Base-by-base conservation (phyloP, 1,140 invertebrate species). In the Nomia melanderi region DNA sequence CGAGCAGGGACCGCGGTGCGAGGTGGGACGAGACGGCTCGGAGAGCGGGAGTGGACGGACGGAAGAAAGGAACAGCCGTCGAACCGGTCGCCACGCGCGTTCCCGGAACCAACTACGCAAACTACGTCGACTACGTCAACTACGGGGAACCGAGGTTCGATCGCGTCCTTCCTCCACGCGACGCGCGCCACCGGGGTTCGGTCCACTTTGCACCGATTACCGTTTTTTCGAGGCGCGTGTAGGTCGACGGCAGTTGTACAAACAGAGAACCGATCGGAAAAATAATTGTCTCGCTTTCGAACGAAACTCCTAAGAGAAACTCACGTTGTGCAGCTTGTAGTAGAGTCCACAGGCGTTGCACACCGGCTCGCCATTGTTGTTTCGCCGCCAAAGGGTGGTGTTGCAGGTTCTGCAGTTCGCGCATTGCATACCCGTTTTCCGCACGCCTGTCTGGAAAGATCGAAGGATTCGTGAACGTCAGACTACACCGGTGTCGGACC, bases 331-430 rank as follows among this genome's bases (percentile, higher is more conserved):
- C 56, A 98, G 92, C 93, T 98, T 98, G 92, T 93, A 98, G 92
- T 98, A 98, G 12, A 98, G 94, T 23, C 97, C 97, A 88, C 97
- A 98, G 11, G 97, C 97, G 91, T 98, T 98, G 92, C 97, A 98
- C 3, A 98, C 97, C 6, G 97, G 96, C 89, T 98, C 97, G 17
- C 97, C 97, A 86, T 95, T 95, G 89, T 96, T 96, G 91, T 98
- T 97, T 83, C 97, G 93, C 56, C 97, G 92, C 97, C 97, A 98
- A 36, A 98, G 93, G 4, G 97, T 98, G 1, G 97, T 98, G 78
- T 95, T 96, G 60, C 94, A 94, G 6, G 97, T 98, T 76, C 93
- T 93, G 89, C 97, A 98, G 92, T 98, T 98, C n/a, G 97, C 96
- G 90, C 97, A 98, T 85, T 93, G 94, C 17, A 97, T 95, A 1